Percentiles rank a stretch among this genome's conserved stretches.
Evolutionary conservation across 2,113 vertebrate genomes (phyloP).

Genomic region (Pteronura brasiliensis): DNA sequence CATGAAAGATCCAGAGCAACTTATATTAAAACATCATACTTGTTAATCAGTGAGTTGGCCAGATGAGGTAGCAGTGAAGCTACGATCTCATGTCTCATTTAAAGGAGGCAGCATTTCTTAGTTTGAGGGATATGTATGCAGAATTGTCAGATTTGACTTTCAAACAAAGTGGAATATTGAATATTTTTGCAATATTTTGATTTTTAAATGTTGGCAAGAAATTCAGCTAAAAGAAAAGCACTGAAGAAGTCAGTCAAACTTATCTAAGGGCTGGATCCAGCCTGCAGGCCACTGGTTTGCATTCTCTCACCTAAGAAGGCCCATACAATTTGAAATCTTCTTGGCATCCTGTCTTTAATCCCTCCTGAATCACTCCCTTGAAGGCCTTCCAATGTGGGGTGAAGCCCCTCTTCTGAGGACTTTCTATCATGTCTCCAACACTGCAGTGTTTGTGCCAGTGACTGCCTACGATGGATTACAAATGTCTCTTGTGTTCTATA

Average conservation of each 20-base stretch:
- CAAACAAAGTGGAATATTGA: background rate
- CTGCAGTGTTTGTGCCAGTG: background rate
- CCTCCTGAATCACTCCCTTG: background rate
- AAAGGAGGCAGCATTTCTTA: background rate
- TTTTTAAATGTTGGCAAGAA: constrained; percentile 20
- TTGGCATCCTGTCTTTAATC: background rate
- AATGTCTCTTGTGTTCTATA: background rate
- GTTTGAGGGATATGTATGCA: background rate
- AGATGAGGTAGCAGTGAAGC: too few species aligned
- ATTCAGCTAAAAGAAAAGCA: background rate
- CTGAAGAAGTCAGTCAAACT: background rate
- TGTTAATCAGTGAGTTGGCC: background rate
- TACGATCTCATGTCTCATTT: background rate
- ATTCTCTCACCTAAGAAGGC: background rate
- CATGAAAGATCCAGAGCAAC: background rate
- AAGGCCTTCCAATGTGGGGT: background rate
- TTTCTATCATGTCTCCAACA: background rate
- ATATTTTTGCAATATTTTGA: background rate
- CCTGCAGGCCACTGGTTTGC: background rate
- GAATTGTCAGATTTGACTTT: background rate
- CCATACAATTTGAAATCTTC: background rate
- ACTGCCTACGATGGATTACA: background rate
- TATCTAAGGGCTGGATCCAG: too few species aligned
- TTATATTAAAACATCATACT: background rate
- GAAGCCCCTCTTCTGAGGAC: background rate